Percentiles rank a stretch among this genome's conserved stretches.
Evolutionary conservation across 2,797 vertebrate species (phyloP).

Genomic region (Danio albolineatus): DNA sequence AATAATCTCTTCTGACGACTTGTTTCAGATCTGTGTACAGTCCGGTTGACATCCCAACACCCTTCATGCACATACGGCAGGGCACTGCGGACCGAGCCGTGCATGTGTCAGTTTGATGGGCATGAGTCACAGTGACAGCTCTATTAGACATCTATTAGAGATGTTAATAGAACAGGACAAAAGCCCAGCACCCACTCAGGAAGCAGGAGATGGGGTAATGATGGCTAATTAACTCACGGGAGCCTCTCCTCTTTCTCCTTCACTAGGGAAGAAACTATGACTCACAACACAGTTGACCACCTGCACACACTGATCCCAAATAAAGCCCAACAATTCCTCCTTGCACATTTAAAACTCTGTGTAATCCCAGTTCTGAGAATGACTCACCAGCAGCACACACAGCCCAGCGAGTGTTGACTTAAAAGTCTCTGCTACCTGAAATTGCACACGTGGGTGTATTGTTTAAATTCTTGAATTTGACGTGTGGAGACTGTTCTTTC

Average conservation of each 20-base stretch:
- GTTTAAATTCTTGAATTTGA: background rate
- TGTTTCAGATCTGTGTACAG: background rate
- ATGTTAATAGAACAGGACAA: constrained; percentile 71
- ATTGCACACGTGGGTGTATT: constrained; percentile 1
- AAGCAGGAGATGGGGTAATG: constrained; percentile 77
- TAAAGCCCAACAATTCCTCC: background rate
- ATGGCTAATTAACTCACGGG: constrained; percentile 71
- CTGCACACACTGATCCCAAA: constrained; percentile 1
- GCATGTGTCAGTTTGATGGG: constrained; percentile 29
- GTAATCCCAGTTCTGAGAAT: background rate
- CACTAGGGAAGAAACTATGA: constrained; percentile 14
- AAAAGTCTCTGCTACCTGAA: background rate
- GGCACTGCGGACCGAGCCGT: background rate
- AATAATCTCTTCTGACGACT: background rate
- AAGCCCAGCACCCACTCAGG: constrained; percentile 67
- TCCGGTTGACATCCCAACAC: background rate
- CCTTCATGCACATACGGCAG: background rate
- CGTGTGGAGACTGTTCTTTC: background rate
- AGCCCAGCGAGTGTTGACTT: background rate
- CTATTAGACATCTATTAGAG: constrained; percentile 62
- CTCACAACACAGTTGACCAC: constrained; percentile 8
- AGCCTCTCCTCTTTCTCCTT: constrained; percentile 19
- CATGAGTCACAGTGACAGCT: constrained; percentile 46
- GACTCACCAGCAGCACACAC: background rate
- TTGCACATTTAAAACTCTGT: background rate